Evolutionary conservation across 2,888 invertebrate species (phyloP), one percentile per base, ranked within the genome.

Genomic region (Phyllotreta cruciferae): DNA sequence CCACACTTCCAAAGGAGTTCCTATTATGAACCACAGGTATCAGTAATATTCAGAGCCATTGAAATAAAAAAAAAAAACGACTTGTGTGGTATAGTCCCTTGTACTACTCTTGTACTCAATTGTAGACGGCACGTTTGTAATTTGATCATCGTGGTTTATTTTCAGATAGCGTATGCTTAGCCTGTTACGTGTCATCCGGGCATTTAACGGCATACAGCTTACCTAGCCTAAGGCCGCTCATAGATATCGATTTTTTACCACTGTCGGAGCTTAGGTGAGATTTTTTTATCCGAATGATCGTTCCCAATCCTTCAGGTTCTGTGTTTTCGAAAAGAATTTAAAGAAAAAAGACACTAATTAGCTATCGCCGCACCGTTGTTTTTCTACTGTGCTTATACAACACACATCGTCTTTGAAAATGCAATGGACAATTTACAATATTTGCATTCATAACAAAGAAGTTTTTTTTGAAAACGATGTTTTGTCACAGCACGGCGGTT

Each of bases 241-340:
- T 96, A 77, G 94, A 97, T 82, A 90, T 94, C 68, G 95, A 96
- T 83, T 96, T 98, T 85, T 87, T 98, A 77, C 96, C 97, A 67
- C 87, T 95, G 72, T 90, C 93, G 71, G 96, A 97, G 83, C 89
- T 96, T 83, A 96, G 95, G 95, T 95, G 85, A 85, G 83, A 36
- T 39, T 52, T 45, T 47, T 41, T 35, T 24, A 41, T n/a, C 35
- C 1, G 45, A 53, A 13, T 36, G 56, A 47, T 45, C 53, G 41
- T 47, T 42, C 50, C 44, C 35, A 8, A 58, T 50, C 49, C 37
- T 37, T 47, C 9, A 56, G 47, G 60, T 60, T 47, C 56, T 66
- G 55, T 44, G 53, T 36, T 61, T 35, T 35, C 49, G 60, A 52
- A 42, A 56, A 54, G 41, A 4, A 24, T 24, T 24, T 24, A 24